Evolutionary conservation across 2,113 vertebrate genomes (phyloP), one percentile per base, ranked within the genome.

Genomic region (Brienomyrus longianalis): DNA sequence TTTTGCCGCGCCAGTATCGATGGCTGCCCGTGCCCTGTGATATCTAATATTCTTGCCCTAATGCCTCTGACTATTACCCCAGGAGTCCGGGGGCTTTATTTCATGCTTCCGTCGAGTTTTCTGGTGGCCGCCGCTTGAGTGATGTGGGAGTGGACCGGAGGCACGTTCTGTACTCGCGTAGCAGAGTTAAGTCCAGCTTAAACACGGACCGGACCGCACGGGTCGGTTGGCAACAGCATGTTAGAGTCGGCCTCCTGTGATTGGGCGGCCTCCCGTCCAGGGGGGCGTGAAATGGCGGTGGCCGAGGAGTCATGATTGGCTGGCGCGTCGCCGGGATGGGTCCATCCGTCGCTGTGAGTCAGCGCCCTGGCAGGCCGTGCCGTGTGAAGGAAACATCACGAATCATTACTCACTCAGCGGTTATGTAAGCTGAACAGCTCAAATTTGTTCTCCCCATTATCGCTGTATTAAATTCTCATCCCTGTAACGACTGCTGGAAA

Each of bases 391-490:
- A 93, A 93, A 90, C 91, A 93, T 92, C 88, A 89, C 92, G 91
- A 92, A 87, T 91, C 91, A 94, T 94, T 94, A 93, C 92, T 94
- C 93, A 94, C 91, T 94, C 93, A 54, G 62, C 90, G 90, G 94
- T 95, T 94, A 93, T 94, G 93, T 93, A 94, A 95, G 92, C 90
- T 85, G 90, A 94, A 92, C 91, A 89, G 90, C 90, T 91, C 91
- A 84, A 31, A 93, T 95, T 93, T 95, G 93, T 94, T 93, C 92
- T 89, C 88, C 92, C 92, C 89, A 94, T 95, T 95, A 94, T 90
- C 87, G 91, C 92, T 91, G 91, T 92, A 93, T 94, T 94, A 93
- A 91, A 89, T 90, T 94, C 93, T 94, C 93, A 93, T 93, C 93
- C 92, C 92, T 93, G 93, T 91, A 92, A 91, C 94, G 92, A 92